Evolutionary conservation across 1,140 invertebrate genomes (phyloP), one percentile per base, ranked within the genome.

Genomic region (Mercenaria mercenaria): DNA sequence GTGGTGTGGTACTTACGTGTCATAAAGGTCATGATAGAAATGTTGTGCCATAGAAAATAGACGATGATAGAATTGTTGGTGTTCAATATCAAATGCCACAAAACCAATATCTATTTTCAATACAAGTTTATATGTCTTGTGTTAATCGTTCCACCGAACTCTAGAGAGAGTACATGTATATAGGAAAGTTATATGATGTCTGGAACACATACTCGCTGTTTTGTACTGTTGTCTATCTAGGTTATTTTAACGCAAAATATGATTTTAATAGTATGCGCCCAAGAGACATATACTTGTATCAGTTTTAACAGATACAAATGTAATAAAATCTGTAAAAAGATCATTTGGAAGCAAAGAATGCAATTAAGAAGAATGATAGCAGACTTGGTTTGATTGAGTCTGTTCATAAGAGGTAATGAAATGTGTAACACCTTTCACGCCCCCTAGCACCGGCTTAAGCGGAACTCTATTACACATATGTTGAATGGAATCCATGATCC

Each of bases 31-130:
- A 39, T n/a, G 18, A 69, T 13, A 43, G 69, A 3, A 26, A 41
- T n/a, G 61, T 83, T 3, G 59, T 64, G 4, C 56, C 81, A 69
- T 67, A 67, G n/a, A 39, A 8, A 13, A 43, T 67, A 41, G 81
- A 64, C 26, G 61, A 67, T 69, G 81, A 83, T 32, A n/a, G 41
- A 13, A 43, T 83, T 43, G 61, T 47, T 64, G 81, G 59, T 20
- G 37, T 83, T 29, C 81, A 83, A 67, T 67, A 67, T 59, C 61
- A 83, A n/a, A n/a, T n/a, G n/a, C n/a, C n/a, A n/a, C n/a, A n/a
- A n/a, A n/a, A n/a, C n/a, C n/a, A 47, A n/a, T 83, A 61, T 8
- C 23, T 83, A 32, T 83, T 37, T 47, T 67, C 69, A n/a, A 67
- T 83, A 43, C 34, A 69, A 29, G 81, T 83, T 4, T 83, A 83